A percentile compares a stretch with the other conserved stretches of the same genome.
Evolutionary conservation across 2,888 invertebrate species (phyloP).

Genomic region (Spisula solida): DNA sequence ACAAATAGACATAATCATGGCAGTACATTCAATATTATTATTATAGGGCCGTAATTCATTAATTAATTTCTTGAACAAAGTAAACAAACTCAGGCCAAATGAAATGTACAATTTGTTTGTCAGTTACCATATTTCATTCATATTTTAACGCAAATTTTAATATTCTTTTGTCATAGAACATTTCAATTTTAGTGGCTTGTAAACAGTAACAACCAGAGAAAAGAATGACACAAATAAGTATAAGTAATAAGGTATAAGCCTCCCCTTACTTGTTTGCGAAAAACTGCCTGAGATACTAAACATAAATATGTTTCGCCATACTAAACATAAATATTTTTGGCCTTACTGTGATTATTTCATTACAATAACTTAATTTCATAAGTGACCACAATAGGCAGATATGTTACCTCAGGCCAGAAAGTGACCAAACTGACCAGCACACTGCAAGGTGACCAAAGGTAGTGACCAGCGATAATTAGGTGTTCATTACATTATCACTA

Average conservation of each 20-base stretch:
- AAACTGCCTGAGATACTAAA: too few species aligned
- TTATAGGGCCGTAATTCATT: not conserved
- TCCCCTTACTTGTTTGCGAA: too few species aligned
- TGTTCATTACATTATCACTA: slow-evolving; percentile 67
- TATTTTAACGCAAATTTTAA: too few species aligned
- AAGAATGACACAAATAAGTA: too few species aligned
- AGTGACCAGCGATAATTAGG: slow-evolving; percentile 60
- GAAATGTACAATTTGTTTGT: too few species aligned
- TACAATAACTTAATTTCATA: slow-evolving; percentile 10
- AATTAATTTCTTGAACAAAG: not conserved
- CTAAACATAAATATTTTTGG: too few species aligned
- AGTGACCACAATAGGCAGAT: not conserved
- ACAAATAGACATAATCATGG: not conserved
- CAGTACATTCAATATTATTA: not conserved
- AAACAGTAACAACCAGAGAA: too few species aligned
- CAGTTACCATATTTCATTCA: too few species aligned
- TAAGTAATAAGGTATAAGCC: too few species aligned
- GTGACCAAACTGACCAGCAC: slow-evolving; percentile 12
- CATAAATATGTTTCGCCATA: too few species aligned
- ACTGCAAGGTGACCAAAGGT: not conserved
- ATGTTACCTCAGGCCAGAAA: slow-evolving; percentile 1
- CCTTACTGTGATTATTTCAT: not conserved
- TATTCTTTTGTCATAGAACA: too few species aligned
- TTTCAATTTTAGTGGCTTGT: too few species aligned
- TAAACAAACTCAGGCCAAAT: not conserved